Conservation (phyloP, 2,888 invertebrate species). For the Caenorhabditis drosophilae region DNA sequence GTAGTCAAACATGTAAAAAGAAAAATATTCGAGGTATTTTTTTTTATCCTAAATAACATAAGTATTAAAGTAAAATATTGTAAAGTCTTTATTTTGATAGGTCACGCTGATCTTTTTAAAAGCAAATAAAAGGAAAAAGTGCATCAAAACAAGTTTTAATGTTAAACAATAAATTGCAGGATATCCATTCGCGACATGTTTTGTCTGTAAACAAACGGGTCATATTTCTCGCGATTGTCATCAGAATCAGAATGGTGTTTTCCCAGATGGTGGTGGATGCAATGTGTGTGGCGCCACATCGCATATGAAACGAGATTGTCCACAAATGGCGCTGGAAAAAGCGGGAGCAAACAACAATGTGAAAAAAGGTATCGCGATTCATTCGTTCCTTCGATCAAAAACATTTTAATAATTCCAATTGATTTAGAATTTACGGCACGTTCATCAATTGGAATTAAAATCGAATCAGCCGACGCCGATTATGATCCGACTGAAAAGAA, state of each 20-base stretch:
- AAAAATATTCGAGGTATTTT: no score
- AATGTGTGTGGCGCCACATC: constrained; percentile 83
- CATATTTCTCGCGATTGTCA: constrained; percentile 87
- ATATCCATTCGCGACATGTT: constrained; percentile 84
- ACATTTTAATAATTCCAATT: no score
- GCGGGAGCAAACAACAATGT: constrained; percentile 26
- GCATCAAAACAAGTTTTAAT: no score
- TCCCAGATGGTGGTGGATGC: constrained; percentile 82
- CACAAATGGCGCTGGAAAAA: constrained; percentile 41
- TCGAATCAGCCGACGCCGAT: constrained; percentile 32
- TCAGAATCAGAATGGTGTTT: constrained; percentile 84
- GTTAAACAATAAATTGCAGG: constrained; percentile 71
- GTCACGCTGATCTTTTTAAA: no score
- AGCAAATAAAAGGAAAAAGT: no score
- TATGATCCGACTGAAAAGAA: constrained; percentile 32
- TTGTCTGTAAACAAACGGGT: constrained; percentile 85
- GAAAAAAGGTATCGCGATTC: no score
- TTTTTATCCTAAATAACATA: no score
- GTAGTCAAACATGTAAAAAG: constrained; percentile 72
- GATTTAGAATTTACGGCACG: neutral
- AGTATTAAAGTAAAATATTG: no score
- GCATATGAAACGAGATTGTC: constrained; percentile 81
- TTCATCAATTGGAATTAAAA: neutral
- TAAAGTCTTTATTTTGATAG: no score
- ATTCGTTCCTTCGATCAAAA: no score